Conservation (phyloP, 1,140 invertebrate genomes). For the Brachionus calyciflorus region DNA sequence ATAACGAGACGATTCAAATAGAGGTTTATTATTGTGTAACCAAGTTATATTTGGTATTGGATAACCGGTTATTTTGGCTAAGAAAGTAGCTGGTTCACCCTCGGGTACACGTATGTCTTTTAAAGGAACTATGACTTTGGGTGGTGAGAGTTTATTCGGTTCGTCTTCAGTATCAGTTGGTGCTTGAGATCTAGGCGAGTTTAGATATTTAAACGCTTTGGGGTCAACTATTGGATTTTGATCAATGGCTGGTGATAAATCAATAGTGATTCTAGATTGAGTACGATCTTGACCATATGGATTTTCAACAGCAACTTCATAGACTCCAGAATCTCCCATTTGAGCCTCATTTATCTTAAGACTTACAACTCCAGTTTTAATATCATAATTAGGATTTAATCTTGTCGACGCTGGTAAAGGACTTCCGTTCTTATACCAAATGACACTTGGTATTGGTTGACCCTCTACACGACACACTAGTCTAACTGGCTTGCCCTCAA, state of each 20-base stretch:
- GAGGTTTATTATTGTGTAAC: constrained; percentile 39
- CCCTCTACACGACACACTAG: constrained; percentile 70
- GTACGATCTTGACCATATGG: constrained; percentile 13
- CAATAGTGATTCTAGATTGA: background rate
- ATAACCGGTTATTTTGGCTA: constrained; percentile 36
- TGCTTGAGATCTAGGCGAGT: background rate
- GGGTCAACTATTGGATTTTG: constrained; percentile 27
- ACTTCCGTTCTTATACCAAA: constrained; percentile 35
- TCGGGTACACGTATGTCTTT: constrained; percentile 64
- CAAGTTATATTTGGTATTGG: constrained; percentile 31
- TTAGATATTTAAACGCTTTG: constrained; percentile 22
- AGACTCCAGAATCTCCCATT: constrained; percentile 12
- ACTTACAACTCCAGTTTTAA: constrained; percentile 16
- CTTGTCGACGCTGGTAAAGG: constrained; percentile 25
- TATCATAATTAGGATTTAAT: constrained; percentile 8
- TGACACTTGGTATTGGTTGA: constrained; percentile 63
- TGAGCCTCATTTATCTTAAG: constrained; percentile 23
- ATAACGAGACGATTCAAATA: constrained; percentile 22
- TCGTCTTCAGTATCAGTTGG: background rate
- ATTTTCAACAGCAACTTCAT: constrained; percentile 38
- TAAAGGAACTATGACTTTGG: constrained; percentile 56
- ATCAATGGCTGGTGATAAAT: constrained; percentile 9
- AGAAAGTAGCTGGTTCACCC: constrained; percentile 65
- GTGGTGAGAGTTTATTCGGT: constrained; percentile 49
- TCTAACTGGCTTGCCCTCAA: constrained; percentile 71